Evolutionary conservation across 1,140 invertebrate genomes (phyloP).

Genomic region (Caligus rogercresseyi): DNA sequence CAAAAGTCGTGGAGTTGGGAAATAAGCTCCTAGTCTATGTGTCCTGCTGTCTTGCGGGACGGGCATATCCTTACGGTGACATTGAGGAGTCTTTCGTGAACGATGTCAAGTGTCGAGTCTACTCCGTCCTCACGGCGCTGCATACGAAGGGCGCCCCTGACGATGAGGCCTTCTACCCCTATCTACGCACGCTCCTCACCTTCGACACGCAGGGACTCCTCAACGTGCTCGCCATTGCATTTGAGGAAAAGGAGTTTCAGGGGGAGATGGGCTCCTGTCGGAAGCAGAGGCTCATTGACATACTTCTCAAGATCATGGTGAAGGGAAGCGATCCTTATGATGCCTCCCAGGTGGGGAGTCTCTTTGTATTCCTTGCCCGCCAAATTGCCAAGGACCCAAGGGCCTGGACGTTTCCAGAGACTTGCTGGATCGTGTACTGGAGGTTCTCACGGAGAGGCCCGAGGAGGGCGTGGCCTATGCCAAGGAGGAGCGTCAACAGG

Average conservation of each 20-base stretch:
- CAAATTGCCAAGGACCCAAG: constrained; percentile 39
- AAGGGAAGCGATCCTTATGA: constrained; percentile 26
- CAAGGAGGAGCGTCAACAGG: constrained; percentile 54
- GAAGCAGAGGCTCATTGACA: constrained; percentile 35
- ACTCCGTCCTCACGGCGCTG: constrained; percentile 32
- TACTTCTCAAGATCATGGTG: constrained; percentile 22
- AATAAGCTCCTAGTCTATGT: constrained; percentile 81
- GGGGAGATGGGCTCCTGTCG: constrained; percentile 50
- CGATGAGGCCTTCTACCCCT: constrained; percentile 53
- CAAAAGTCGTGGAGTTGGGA: constrained; percentile 39
- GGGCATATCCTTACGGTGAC: constrained; percentile 69
- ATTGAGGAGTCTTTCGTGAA: constrained; percentile 48
- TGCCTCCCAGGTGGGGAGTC: constrained; percentile 41
- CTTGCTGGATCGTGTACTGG: constrained; percentile 38
- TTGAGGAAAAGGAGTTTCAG: constrained; percentile 61
- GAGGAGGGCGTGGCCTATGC: constrained; percentile 28
- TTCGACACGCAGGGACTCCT: constrained; percentile 56
- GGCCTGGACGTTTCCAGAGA: constrained; percentile 34
- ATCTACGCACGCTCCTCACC: constrained; percentile 54
- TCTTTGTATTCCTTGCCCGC: constrained; percentile 53
- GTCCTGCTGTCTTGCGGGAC: constrained; percentile 77
- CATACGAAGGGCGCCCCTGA: constrained; percentile 47
- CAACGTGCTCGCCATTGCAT: constrained; percentile 69
- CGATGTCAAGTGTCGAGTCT: constrained; percentile 51
- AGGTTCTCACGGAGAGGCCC: constrained; percentile 32